phyloP scores from a whole-genome alignment of 2,888 invertebrate species.

The Creontiades dilutus region DNA sequence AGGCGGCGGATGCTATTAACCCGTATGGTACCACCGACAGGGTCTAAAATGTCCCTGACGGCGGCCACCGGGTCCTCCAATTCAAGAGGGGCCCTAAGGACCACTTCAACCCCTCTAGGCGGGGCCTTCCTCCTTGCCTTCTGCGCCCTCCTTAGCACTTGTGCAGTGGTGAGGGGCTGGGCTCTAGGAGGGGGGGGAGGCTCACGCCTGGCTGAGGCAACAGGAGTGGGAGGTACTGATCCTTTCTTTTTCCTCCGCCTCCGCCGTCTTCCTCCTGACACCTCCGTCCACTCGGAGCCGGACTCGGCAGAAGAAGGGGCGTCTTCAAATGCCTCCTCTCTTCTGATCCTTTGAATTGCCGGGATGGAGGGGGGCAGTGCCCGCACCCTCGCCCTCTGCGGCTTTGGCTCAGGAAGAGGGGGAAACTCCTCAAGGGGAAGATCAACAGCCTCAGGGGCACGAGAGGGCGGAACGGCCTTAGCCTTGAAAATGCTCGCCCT shows the following conservation, averaged over 20 bases:
- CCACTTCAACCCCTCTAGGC: background rate
- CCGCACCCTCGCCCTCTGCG: background rate
- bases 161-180: background rate
- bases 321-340: background rate
- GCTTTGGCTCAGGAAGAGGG: background rate
- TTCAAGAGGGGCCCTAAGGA: background rate
- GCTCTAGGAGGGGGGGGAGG: background rate
- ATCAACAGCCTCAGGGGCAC: background rate
- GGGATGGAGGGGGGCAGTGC: background rate
- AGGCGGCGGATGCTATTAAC: background rate
- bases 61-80: background rate
- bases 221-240: too few relatives aligned
- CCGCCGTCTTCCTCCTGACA: background rate
- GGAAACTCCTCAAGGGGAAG: background rate
- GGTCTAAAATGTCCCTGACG: background rate
- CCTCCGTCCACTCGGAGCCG: background rate
- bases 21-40: background rate
- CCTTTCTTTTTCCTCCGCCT: background rate
- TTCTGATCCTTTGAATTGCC: background rate
- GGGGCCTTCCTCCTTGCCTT: background rate
- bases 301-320: background rate
- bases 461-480: background rate
- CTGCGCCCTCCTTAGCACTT: background rate
- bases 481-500: background rate
- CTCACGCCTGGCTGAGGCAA: too few relatives aligned